Evolutionary conservation across 2,888 invertebrate species (phyloP), one percentile per base, ranked within the genome.

Genomic region (Tipula lateralis): DNA sequence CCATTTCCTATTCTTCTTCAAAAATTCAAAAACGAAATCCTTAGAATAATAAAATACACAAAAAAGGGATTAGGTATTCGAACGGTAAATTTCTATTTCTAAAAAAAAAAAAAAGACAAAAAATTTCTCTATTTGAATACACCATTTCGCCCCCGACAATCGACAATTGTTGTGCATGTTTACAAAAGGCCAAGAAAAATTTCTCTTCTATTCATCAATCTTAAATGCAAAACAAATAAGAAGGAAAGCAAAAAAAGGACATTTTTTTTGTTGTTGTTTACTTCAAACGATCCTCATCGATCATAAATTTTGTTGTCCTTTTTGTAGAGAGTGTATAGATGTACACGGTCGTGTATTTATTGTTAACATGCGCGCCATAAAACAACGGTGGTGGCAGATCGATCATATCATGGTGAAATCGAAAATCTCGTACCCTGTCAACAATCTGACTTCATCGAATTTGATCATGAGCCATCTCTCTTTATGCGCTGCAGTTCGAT

Each of bases 301-400:
- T 66, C 66, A 66, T 66, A 66, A 66, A 66, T 66, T 66, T 24
- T 66, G 66, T 7, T 66, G 66, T 66, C 66, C 66, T 66, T 66
- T 66, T 66, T 24, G 19, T 9, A 24, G 1, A n/a, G n/a, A 24
- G 24, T 36, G 36, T 36, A 44, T 7, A 44, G 0, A 13, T 39
- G n/a, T 7, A n/a, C 32, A n/a, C n/a, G 44, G 9, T 36, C 36
- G 12, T 9, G 12, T 9, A 36, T 36, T 12, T 12, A 9, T 9
- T 36, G 9, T 2, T 44, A 19, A 7, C 66, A 24, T 66, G 12
- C 66, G 12, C 66, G 66, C 24, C 24, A 9, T 66, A 19, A 66
- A 66, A 19, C 7, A 66, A 66, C 66, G 24, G 12, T 2, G 24
- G 19, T 66, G 66, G 66, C 24, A 66, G 24, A 66, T 24, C 66